Conservation (phyloP, 2,113 vertebrate species). For the Cheilinus undulatus region DNA sequence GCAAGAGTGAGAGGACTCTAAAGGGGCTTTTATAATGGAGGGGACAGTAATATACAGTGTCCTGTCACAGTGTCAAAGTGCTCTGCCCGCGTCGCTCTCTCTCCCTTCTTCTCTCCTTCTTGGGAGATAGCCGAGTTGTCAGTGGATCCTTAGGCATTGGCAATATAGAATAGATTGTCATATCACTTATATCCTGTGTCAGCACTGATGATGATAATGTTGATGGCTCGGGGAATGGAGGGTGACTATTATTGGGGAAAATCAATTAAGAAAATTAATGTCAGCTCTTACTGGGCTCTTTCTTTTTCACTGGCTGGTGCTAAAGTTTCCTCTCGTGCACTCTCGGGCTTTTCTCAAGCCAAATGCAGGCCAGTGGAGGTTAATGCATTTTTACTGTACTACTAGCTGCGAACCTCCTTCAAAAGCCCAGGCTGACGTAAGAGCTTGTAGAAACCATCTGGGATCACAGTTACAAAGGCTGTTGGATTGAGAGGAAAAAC, state of each 20-base stretch:
- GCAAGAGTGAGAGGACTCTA: constrained; percentile 28
- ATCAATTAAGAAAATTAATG: constrained; percentile 92
- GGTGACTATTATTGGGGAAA: constrained; percentile 81
- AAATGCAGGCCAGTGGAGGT: constrained; percentile 86
- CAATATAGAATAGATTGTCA: constrained; percentile 80
- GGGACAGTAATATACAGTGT: constrained; percentile 57
- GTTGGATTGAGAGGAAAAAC: constrained; percentile 30
- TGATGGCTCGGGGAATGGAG: constrained; percentile 74
- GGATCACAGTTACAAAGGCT: constrained; percentile 65
- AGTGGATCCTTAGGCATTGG: constrained; percentile 54
- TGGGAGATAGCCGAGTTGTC: constrained; percentile 50
- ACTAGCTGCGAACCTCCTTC: constrained; percentile 70
- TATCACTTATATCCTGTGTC: constrained; percentile 79
- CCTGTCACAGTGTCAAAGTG: constrained; percentile 67
- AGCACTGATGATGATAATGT: constrained; percentile 76
- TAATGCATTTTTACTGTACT: constrained; percentile 93
- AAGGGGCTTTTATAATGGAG: constrained; percentile 57
- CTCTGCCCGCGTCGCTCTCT: constrained; percentile 38
- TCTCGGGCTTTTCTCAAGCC: constrained; percentile 63
- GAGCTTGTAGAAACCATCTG: constrained; percentile 64
- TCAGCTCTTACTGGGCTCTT: constrained; percentile 80
- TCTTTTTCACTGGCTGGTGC: constrained; percentile 55
- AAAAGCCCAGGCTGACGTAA: constrained; percentile 66
- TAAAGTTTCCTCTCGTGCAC: constrained; percentile 74
- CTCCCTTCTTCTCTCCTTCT: constrained; percentile 39